Conservation (phyloP, 2,797 vertebrate genomes). For the Mormyrus proboscirostris region DNA sequence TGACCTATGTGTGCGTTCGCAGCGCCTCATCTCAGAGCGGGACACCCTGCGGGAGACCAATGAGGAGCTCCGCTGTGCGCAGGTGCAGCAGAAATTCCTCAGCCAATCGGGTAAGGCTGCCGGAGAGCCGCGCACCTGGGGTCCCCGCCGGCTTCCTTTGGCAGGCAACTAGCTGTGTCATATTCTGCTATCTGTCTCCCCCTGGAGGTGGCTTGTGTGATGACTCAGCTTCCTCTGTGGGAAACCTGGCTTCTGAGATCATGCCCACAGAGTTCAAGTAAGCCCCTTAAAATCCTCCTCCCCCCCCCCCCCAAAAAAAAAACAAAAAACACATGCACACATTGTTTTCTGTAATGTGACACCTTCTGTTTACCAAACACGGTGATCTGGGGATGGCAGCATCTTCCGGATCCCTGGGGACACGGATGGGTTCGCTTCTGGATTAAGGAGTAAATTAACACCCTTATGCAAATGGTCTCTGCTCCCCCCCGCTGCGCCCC, state of each 20-base stretch:
- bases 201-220: slow-evolving; percentile 57
- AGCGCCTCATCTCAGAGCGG: slow-evolving; percentile 74
- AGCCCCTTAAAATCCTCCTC: slow-evolving; percentile 13
- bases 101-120: slow-evolving; percentile 66
- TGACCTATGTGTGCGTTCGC: neutral
- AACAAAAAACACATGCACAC: too few species aligned
- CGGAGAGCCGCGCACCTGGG: neutral
- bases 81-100: slow-evolving; percentile 72
- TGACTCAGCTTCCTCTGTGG: slow-evolving; percentile 49
- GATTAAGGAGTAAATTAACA: neutral
- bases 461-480: neutral
- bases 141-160: neutral
- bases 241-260: slow-evolving; percentile 81
- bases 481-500: neutral
- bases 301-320: too few species aligned
- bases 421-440: neutral
- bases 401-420: neutral
- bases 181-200: slow-evolving; percentile 16
- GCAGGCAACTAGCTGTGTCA: neutral
- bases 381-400: neutral
- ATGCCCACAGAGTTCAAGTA: slow-evolving; percentile 82
- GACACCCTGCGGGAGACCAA: slow-evolving; percentile 80
- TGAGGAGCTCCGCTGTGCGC: slow-evolving; percentile 78
- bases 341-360: neutral
- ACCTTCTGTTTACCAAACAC: neutral